phyloP scores from a whole-genome alignment of 2,797 vertebrate genomes.

The Molossus molossus region DNA sequence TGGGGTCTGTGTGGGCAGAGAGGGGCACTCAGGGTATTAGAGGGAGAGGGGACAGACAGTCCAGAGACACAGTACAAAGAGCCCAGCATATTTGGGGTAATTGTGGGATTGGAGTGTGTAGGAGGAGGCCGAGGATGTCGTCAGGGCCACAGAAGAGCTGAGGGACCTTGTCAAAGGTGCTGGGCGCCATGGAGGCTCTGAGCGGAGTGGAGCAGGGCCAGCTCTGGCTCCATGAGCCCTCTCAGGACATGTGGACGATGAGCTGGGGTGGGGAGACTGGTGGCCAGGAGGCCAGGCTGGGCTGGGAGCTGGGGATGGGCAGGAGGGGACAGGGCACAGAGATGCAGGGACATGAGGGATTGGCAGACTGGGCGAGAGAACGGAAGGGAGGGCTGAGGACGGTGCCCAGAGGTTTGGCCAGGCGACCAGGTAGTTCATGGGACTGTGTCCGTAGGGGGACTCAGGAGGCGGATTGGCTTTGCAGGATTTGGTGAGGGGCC shows the following conservation, averaged over 20 bases:
- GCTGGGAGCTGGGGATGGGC: not conserved
- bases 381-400: not conserved
- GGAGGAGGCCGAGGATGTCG: not conserved
- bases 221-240: not conserved
- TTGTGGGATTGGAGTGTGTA: rapidly evolving
- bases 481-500: not conserved
- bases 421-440: not conserved
- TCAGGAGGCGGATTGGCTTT: not conserved
- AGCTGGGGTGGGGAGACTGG: not conserved
- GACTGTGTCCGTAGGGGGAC: not conserved
- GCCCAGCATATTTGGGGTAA: rapidly evolving
- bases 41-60: not conserved
- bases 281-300: not conserved
- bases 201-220: not conserved
- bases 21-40: not conserved
- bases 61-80: not conserved
- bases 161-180: not conserved
- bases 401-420: not conserved
- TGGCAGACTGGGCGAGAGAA: not conserved
- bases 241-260: not conserved
- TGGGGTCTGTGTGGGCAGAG: not conserved
- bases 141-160: too few relatives aligned
- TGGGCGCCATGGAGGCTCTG: not conserved
- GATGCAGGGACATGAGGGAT: not conserved
- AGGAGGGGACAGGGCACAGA: not conserved